Evolutionary conservation across 2,797 vertebrate species (phyloP).

Genomic region (Naso thynnoides): DNA sequence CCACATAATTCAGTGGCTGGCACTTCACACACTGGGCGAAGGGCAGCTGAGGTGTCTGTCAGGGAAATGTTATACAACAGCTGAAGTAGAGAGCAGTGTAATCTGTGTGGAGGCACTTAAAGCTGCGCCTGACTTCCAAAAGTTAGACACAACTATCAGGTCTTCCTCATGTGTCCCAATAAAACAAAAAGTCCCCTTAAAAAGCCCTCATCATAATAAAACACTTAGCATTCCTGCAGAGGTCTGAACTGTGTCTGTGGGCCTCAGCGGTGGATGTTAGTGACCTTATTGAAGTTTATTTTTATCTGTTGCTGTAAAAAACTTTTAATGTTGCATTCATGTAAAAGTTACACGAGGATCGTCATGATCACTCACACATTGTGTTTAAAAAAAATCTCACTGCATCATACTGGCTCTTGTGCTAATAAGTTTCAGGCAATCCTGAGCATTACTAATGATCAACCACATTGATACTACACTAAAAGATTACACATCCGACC

Average conservation of each 20-base stretch:
- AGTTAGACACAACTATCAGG: constrained; percentile 17
- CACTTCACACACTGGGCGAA: constrained; percentile 60
- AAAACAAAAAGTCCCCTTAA: constrained; percentile 37
- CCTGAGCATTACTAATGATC: constrained; percentile 79
- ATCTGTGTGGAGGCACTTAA: constrained; percentile 48
- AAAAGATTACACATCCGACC: constrained; percentile 59
- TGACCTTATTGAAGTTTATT: constrained; percentile 17
- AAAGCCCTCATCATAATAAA: constrained; percentile 31
- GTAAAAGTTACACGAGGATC: not conserved
- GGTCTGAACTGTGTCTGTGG: not conserved
- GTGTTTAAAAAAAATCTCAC: not conserved
- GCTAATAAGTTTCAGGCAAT: constrained; percentile 55
- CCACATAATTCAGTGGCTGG: constrained; percentile 28
- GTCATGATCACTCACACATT: not conserved
- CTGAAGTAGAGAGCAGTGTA: constrained; percentile 42
- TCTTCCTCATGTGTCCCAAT: constrained; percentile 15
- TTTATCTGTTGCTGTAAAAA: not conserved
- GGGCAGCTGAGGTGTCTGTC: constrained; percentile 56
- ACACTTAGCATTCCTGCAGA: constrained; percentile 39
- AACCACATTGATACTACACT: constrained; percentile 84
- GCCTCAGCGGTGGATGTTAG: not conserved
- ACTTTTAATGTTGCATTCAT: not conserved
- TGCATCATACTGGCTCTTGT: not conserved
- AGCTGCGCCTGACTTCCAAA: constrained; percentile 20
- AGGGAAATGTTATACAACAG: constrained; percentile 47